Conservation (phyloP, 2,888 invertebrate species). For the Drosophila rellima region DNA sequence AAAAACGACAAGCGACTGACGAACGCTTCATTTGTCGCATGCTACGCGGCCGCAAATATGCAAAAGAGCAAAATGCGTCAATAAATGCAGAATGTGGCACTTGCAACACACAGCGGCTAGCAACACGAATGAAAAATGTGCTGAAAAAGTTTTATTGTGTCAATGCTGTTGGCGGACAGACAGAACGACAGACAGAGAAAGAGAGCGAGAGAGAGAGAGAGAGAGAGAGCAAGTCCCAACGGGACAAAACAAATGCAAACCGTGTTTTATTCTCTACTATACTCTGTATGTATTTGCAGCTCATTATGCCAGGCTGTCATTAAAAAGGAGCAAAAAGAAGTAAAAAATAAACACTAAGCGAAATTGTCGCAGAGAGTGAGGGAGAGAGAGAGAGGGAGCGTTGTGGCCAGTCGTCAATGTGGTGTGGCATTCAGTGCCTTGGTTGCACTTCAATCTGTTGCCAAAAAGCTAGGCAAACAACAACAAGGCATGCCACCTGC, state of each 20-base stretch:
- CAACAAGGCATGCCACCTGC: slow-evolving; percentile 51
- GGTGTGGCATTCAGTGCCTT: slow-evolving; percentile 28
- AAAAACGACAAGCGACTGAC: slow-evolving; percentile 47
- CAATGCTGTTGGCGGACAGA: slow-evolving; percentile 72
- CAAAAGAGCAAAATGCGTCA: slow-evolving; percentile 77
- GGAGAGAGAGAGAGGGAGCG: not conserved
- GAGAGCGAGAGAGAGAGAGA: not conserved
- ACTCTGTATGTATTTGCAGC: slow-evolving; percentile 27
- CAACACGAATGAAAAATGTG: slow-evolving; percentile 56
- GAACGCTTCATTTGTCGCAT: slow-evolving; percentile 61
- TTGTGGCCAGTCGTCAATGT: slow-evolving; percentile 18
- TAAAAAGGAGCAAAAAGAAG: slow-evolving; percentile 53
- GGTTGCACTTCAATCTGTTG: slow-evolving; percentile 53
- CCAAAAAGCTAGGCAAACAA: slow-evolving; percentile 39
- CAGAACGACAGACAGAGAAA: not conserved
- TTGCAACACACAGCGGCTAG: slow-evolving; percentile 37
- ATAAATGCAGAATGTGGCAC: slow-evolving; percentile 71
- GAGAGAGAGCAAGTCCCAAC: slow-evolving; percentile 41
- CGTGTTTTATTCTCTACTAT: slow-evolving; percentile 31
- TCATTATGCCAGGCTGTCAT: slow-evolving; percentile 70
- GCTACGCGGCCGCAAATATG: slow-evolving; percentile 67
- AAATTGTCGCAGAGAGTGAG: slow-evolving; percentile 38
- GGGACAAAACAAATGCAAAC: slow-evolving; percentile 63
- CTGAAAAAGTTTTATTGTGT: slow-evolving; percentile 76
- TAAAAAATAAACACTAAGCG: slow-evolving; percentile 35